Conservation (phyloP, 2,888 invertebrate genomes). For the Miltochrista miniata region DNA sequence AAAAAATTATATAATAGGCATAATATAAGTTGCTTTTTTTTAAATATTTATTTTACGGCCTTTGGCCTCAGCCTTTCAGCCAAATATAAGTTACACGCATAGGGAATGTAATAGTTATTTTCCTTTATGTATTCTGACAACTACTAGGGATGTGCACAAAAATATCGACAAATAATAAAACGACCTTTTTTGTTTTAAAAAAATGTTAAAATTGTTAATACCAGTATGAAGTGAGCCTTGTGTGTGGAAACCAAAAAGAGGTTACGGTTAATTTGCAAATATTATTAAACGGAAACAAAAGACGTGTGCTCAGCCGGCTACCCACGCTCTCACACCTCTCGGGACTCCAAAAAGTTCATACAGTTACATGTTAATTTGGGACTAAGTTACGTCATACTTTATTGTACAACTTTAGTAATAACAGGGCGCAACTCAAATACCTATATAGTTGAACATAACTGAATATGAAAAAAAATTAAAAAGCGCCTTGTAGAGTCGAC, state of each 20-base stretch:
- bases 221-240: slow-evolving; percentile 24
- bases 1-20: too few species aligned
- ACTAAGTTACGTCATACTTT: not conserved
- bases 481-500: too few species aligned
- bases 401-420: too few species aligned
- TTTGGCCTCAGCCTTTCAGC: too few species aligned
- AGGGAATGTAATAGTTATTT: too few species aligned
- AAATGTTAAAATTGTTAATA: not conserved
- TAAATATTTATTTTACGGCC: too few species aligned
- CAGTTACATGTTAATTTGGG: slow-evolving; percentile 12
- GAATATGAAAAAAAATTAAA: too few species aligned
- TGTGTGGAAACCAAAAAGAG: slow-evolving; percentile 29
- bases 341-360: slow-evolving; percentile 6
- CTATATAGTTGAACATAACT: too few species aligned
- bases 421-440: too few species aligned
- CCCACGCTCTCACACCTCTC: slow-evolving; percentile 34
- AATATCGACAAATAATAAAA: slow-evolving; percentile 3
- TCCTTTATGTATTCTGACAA: not conserved
- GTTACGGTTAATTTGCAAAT: slow-evolving; percentile 60
- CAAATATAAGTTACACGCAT: too few species aligned
- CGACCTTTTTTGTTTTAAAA: not conserved
- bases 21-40: too few species aligned
- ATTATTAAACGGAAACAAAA: slow-evolving; percentile 64
- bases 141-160: slow-evolving; percentile 2
- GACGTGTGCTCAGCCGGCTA: slow-evolving; percentile 29